A percentile compares a stretch with the other conserved stretches of the same genome.
These are phyloP conservation scores for Oegoconia quadripuncta DNA, from an alignment of 2,888 invertebrate species.

Conservation along the genomic window DNA sequence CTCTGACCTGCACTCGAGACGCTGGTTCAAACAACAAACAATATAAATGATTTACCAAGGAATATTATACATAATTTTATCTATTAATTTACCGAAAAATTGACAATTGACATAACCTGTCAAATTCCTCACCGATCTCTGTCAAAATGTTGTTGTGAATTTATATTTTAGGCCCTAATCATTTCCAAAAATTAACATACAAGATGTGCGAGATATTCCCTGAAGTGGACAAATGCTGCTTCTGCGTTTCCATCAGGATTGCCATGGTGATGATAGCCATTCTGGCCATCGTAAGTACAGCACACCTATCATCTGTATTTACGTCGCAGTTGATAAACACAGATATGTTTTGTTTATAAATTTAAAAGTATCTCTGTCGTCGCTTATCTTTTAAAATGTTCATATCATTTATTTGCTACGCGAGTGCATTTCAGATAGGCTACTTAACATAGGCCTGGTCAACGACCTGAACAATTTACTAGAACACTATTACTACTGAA, in stretches of 20 bases:
- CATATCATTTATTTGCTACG: too few species aligned
- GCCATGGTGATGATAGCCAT: constrained; percentile 43
- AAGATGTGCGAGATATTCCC: constrained; percentile 54
- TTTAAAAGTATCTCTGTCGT: too few species aligned
- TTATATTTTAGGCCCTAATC: neutral
- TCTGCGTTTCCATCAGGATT: constrained; percentile 27
- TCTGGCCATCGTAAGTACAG: constrained; percentile 38
- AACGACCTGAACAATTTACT: too few species aligned
- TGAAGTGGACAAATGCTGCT: constrained; percentile 36
- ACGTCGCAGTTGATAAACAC: neutral
- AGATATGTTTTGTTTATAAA: neutral
- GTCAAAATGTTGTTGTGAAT: constrained; percentile 16
- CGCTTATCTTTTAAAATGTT: too few species aligned
- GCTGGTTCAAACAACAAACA: too few species aligned
- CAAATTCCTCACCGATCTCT: constrained; percentile 9
- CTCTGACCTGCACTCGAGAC: too few species aligned
- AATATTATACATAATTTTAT: too few species aligned
- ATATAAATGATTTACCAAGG: too few species aligned
- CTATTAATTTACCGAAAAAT: too few species aligned
- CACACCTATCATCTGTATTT: neutral
- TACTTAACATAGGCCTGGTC: too few species aligned
- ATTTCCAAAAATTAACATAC: neutral
- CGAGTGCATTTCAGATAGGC: too few species aligned
- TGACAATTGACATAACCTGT: neutral
- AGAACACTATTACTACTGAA: too few species aligned